These are phyloP conservation scores for Pollenia labialis DNA, from an alignment of 2,888 invertebrate genomes.

Conservation along the genomic window DNA sequence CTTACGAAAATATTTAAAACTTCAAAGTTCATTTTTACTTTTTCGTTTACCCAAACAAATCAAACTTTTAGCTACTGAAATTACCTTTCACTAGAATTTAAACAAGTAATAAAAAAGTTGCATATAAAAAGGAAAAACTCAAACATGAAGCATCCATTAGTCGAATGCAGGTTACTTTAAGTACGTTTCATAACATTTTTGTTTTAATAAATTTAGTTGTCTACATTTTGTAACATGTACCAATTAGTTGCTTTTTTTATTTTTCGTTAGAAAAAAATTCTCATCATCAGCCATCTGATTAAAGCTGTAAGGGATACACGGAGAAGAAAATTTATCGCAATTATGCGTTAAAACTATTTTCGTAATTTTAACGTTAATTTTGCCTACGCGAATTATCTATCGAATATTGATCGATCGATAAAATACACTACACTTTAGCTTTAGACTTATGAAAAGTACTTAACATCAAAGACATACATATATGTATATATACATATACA, in stretches of 20 bases:
- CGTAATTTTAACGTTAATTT: too few relatives aligned
- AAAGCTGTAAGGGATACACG: too few relatives aligned
- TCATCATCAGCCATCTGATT: not conserved
- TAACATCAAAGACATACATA: too few relatives aligned
- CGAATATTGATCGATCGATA: too few relatives aligned
- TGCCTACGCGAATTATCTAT: too few relatives aligned
- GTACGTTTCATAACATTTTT: not conserved
- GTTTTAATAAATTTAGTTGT: conserved; percentile 20
- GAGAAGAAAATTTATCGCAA: too few relatives aligned
- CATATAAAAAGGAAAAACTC: not conserved
- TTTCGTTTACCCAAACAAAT: not conserved
- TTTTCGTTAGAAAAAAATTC: not conserved
- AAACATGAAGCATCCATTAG: conserved; percentile 21
- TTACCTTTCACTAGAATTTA: not conserved
- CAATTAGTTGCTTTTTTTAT: not conserved
- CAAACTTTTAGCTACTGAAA: conserved; percentile 10
- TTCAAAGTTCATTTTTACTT: not conserved
- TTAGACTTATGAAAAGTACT: too few relatives aligned
- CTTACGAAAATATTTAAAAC: too few relatives aligned
- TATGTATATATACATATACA: too few relatives aligned
- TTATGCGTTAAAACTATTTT: too few relatives aligned
- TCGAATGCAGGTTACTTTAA: not conserved
- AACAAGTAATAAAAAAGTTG: not conserved
- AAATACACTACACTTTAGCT: too few relatives aligned
- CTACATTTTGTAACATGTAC: not conserved